Conservation (phyloP, 2,888 invertebrate species). For the Drosophila monieri region DNA sequence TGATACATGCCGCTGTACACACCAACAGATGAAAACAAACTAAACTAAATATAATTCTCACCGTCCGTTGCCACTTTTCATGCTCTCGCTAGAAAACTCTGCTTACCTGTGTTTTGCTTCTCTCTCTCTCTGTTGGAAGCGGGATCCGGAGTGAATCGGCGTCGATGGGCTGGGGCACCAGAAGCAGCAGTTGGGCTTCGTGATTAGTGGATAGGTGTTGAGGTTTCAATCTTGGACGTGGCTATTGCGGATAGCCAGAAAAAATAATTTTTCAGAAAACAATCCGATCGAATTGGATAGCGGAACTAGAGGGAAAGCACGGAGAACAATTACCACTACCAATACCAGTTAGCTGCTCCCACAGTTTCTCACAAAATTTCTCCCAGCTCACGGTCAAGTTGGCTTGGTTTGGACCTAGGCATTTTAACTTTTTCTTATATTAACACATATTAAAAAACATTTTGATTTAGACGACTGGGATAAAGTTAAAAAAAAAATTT, state of each 20-base stretch:
- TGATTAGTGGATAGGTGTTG: conserved; percentile 2
- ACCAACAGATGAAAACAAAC: conserved; percentile 74
- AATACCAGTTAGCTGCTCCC: not conserved
- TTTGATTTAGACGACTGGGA: too few species aligned
- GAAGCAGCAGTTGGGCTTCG: not conserved
- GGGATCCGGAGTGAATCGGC: not conserved
- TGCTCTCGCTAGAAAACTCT: not conserved
- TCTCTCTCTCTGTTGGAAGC: conserved; percentile 9
- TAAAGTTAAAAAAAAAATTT: too few species aligned
- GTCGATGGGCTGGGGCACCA: not conserved
- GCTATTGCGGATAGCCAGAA: not conserved
- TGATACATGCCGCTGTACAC: conserved; percentile 58
- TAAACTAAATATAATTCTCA: conserved; percentile 70
- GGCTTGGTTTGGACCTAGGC: too few species aligned
- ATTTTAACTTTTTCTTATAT: not conserved
- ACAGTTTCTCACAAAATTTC: not conserved
- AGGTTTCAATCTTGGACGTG: conserved; percentile 16
- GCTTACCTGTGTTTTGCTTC: not conserved
- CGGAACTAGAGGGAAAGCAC: not conserved
- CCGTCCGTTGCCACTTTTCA: conserved; percentile 12
- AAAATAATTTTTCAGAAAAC: not conserved
- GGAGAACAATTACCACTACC: not conserved
- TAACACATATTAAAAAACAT: not conserved
- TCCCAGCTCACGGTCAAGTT: not conserved
- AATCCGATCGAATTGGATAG: not conserved